phyloP scores from a whole-genome alignment of 2,888 invertebrate genomes.

The Drosophila niveifrons region DNA sequence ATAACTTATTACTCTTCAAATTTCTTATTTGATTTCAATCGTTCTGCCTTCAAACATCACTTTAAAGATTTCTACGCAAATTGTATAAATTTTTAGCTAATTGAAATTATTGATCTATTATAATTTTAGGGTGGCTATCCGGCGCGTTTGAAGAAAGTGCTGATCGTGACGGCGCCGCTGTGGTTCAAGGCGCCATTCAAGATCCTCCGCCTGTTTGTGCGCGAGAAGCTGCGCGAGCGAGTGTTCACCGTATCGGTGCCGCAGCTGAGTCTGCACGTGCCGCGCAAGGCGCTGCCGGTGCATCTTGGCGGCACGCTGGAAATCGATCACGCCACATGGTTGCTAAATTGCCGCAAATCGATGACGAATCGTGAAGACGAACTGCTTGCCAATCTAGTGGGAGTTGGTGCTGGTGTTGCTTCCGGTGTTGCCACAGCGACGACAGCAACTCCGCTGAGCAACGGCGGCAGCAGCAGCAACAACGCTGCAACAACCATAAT shows the following conservation, averaged over 20 bases:
- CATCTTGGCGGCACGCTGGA: constrained; percentile 95
- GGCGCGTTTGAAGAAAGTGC: constrained; percentile 97
- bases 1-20: too few species aligned
- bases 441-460: constrained; percentile 46
- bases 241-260: constrained; percentile 97
- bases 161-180: constrained; percentile 98
- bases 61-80: too few species aligned
- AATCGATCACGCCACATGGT: constrained; percentile 96
- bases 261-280: constrained; percentile 95
- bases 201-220: constrained; percentile 96
- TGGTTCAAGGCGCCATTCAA: constrained; percentile 99
- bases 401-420: constrained; percentile 47
- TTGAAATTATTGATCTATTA: constrained; percentile 50
- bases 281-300: constrained; percentile 93
- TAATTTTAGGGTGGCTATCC: constrained; percentile 96
- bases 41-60: too few species aligned
- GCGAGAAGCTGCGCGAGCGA: constrained; percentile 97
- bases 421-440: constrained; percentile 28
- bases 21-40: too few species aligned
- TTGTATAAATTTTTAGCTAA: too few species aligned
- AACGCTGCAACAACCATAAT: constrained; percentile 74
- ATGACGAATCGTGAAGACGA: constrained; percentile 91
- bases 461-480: constrained; percentile 39
- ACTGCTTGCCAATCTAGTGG: constrained; percentile 85
- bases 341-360: constrained; percentile 90